These are phyloP conservation scores for Spodoptera exigua DNA, from an alignment of 2,888 invertebrate genomes.

Conservation along the genomic window DNA sequence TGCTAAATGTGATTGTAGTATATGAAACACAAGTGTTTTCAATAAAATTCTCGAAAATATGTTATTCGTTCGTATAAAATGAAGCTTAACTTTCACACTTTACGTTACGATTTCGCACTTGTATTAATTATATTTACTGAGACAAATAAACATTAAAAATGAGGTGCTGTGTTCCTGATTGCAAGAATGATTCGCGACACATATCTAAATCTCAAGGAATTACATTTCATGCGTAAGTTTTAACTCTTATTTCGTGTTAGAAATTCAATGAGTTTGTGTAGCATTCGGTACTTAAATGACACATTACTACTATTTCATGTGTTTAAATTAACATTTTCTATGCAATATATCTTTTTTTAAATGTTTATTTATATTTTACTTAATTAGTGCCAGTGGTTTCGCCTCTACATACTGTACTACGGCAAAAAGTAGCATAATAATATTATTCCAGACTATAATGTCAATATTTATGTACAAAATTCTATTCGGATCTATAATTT, in stretches of 20 bases:
- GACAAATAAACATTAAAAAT: constrained; percentile 62
- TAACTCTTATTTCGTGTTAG: neutral
- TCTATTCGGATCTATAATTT: too few relatives aligned
- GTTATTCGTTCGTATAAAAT: constrained; percentile 8
- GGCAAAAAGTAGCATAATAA: too few relatives aligned
- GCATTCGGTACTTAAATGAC: too few relatives aligned
- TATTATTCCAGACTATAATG: too few relatives aligned
- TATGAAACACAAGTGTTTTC: constrained; percentile 1
- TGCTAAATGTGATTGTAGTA: neutral
- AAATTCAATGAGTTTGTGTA: neutral
- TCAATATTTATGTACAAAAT: too few relatives aligned
- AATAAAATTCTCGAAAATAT: constrained; percentile 10
- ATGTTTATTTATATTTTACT: too few relatives aligned
- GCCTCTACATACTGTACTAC: too few relatives aligned
- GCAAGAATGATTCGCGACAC: constrained; percentile 78
- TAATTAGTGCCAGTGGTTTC: too few relatives aligned
- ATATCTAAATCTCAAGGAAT: constrained; percentile 77
- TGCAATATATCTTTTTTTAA: too few relatives aligned
- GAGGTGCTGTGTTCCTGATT: constrained; percentile 78
- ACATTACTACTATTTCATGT: too few relatives aligned
- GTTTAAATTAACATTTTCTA: too few relatives aligned
- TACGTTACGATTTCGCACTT: constrained; percentile 2
- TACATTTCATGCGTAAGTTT: constrained; percentile 81
- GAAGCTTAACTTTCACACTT: constrained; percentile 1
- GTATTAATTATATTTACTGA: constrained; percentile 23